Evolutionary conservation across 2,888 invertebrate species (phyloP).

Genomic region (Meta bourneti): DNA sequence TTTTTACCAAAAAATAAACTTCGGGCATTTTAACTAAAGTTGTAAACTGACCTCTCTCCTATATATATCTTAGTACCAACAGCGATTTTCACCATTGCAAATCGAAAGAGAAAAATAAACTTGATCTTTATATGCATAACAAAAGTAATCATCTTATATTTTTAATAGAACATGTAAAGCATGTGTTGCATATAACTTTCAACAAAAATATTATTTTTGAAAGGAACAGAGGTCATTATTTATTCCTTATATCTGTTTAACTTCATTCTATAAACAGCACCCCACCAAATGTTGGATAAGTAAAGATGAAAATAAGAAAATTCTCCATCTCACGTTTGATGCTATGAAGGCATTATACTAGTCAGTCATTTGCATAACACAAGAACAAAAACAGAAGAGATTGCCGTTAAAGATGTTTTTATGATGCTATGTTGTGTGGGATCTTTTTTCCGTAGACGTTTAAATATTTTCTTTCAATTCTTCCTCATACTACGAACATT

Average conservation of each 20-base stretch:
- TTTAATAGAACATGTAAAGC: not conserved
- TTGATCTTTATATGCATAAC: not conserved
- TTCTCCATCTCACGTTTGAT: slow-evolving; percentile 31
- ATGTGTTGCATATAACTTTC: not conserved
- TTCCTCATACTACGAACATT: not conserved
- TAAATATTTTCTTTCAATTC: slow-evolving; percentile 22
- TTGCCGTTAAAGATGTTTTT: slow-evolving; percentile 51
- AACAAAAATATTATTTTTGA: not conserved
- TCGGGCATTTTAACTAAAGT: too few relatives aligned
- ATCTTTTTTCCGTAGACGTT: slow-evolving; percentile 18
- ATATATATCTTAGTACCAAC: too few relatives aligned
- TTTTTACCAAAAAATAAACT: too few relatives aligned
- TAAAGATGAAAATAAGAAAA: slow-evolving; percentile 38
- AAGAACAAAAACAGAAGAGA: slow-evolving; percentile 46
- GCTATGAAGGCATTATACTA: slow-evolving; percentile 25
- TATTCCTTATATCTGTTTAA: slow-evolving; percentile 20
- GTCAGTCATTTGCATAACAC: slow-evolving; percentile 52
- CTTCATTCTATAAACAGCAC: slow-evolving; percentile 41
- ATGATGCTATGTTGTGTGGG: slow-evolving; percentile 29
- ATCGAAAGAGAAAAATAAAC: too few relatives aligned
- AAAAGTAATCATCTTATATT: not conserved
- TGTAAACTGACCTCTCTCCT: too few relatives aligned
- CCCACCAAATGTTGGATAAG: slow-evolving; percentile 20
- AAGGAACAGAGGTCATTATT: not conserved
- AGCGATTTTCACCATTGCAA: too few relatives aligned